Evolutionary conservation across 2,888 invertebrate genomes (phyloP), one percentile per base, ranked within the genome.

Genomic region (Aphrophora alni): DNA sequence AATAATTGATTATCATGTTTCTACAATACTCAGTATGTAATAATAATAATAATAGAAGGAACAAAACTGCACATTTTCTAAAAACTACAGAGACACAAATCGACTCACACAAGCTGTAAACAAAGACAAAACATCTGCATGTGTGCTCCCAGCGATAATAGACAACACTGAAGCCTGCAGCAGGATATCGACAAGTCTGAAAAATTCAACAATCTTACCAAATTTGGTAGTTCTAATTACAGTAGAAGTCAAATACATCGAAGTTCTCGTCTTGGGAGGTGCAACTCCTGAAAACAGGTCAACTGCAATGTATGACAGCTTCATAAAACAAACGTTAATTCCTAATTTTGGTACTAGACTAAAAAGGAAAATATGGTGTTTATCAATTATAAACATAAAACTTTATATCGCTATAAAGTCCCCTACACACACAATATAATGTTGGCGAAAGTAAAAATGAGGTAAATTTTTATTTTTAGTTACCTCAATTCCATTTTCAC

Each of bases 151-250:
- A 44, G 17, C 17, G 44, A 44, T 14, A 44, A 44, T n/a, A 33
- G 21, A 59, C 25, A 75, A 38, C 7, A 68, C 26, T 27, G 76
- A 73, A 68, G 79, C 68, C 69, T 26, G 38, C 26, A 79, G 59
- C 51, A 51, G n/a, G n/a, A 17, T 59, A 38, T 38, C 51, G n/a
- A 75, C 51, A 38, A 25, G 2, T 24, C 80, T 70, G 74, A 4
- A 80, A 80, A 70, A 71, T 51, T 69, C n/a, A 77, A 80, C 80
- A n/a, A 80, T 38, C 83, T 84, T 84, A 84, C 84, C 84, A 76
- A 84, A 84, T 82, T 83, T 82, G 24, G 84, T 83, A 27, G 83
- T 79, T 77, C 82, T 83, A 80, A 84, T 77, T 68, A 84, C 74
- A 26, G 80, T 80, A 10, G 84, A 77, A n/a, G 82, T 80, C 21